These are phyloP conservation scores for Atherinosoma microstoma DNA, from an alignment of 2,797 vertebrate genomes.

Conservation along the genomic window DNA sequence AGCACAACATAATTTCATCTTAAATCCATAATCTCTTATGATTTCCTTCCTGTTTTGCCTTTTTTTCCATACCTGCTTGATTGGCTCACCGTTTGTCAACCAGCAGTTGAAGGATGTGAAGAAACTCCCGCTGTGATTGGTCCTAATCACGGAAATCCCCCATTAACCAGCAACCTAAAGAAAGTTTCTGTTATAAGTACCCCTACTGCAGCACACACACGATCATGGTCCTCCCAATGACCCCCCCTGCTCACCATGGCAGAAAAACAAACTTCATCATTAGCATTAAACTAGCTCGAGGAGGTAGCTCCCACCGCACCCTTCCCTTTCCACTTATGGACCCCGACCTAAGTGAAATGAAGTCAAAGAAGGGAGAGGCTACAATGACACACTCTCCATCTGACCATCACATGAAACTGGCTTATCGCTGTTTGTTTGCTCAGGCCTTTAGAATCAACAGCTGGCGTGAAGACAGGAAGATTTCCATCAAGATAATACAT, in stretches of 20 bases:
- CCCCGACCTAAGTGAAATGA: conserved; percentile 56
- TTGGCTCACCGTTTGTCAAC: not conserved
- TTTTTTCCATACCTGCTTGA: not conserved
- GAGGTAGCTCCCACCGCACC: conserved; percentile 34
- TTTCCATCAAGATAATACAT: conserved; percentile 68
- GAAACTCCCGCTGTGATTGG: not conserved
- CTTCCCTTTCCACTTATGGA: conserved; percentile 50
- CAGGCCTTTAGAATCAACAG: conserved; percentile 64
- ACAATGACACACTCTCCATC: conserved; percentile 52
- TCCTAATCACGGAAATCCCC: conserved; percentile 36
- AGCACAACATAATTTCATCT: not conserved
- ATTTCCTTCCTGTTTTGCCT: not conserved
- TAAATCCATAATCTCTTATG: not conserved
- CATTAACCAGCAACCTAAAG: conserved; percentile 19
- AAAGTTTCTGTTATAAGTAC: conserved; percentile 28
- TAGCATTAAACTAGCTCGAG: conserved; percentile 28
- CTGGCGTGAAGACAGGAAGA: conserved; percentile 58
- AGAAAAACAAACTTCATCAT: conserved; percentile 59
- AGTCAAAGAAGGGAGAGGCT: conserved; percentile 64
- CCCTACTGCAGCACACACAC: conserved; percentile 4
- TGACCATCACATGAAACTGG: conserved; percentile 50
- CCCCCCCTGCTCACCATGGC: not conserved
- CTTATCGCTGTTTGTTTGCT: conserved; percentile 67
- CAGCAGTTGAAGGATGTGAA: conserved; percentile 3
- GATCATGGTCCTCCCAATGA: conserved; percentile 28